These are phyloP conservation scores for Agrochola lota DNA, from an alignment of 2,888 invertebrate genomes.

Conservation along the genomic window DNA sequence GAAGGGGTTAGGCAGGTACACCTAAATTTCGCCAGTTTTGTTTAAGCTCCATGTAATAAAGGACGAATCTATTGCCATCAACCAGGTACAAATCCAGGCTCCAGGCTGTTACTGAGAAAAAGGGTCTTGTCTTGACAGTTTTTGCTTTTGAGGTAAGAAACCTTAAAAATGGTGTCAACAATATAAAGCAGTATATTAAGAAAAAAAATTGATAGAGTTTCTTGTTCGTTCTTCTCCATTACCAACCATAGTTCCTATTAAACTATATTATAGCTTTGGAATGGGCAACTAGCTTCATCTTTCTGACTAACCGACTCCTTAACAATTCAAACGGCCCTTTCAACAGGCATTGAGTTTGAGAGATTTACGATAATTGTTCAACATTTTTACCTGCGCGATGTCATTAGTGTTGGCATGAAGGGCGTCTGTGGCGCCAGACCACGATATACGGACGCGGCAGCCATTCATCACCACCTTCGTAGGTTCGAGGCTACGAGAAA, in stretches of 20 bases:
- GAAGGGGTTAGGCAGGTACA: too few relatives aligned
- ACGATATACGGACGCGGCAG: constrained; percentile 92
- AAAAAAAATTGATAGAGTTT: background rate
- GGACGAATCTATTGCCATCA: background rate
- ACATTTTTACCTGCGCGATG: constrained; percentile 75
- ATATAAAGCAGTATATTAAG: background rate
- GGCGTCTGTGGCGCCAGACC: constrained; percentile 84
- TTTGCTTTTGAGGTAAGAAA: background rate
- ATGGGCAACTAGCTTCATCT: background rate
- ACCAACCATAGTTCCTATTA: background rate
- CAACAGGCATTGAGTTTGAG: background rate
- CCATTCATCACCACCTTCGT: constrained; percentile 97
- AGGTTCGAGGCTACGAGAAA: constrained; percentile 95
- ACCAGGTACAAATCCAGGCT: background rate
- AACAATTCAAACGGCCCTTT: background rate
- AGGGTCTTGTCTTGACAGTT: background rate
- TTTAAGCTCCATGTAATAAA: background rate
- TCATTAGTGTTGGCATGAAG: constrained; percentile 77
- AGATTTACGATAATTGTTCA: background rate
- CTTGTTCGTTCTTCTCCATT: background rate
- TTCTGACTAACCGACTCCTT: background rate
- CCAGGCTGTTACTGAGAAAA: too few relatives aligned
- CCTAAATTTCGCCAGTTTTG: background rate
- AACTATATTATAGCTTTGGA: background rate
- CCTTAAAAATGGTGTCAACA: background rate